Evolutionary conservation across 2,888 invertebrate genomes (phyloP).

Genomic region (Meteorus cinctellus): DNA sequence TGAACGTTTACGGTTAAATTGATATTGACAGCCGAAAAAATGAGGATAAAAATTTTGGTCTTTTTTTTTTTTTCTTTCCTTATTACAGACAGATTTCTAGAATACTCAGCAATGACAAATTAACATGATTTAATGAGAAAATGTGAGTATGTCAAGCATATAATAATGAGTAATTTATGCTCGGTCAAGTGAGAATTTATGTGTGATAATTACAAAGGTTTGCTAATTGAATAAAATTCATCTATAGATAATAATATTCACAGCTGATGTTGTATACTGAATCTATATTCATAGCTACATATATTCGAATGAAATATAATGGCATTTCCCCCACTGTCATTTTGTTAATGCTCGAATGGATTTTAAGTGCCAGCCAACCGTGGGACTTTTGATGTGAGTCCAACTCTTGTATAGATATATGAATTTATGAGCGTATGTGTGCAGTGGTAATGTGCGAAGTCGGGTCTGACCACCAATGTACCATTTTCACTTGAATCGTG

Average conservation of each 20-base stretch:
- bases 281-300: constrained; percentile 12
- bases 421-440: constrained; percentile 1
- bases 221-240: constrained; percentile 36
- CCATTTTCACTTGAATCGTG: constrained; percentile 31
- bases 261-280: neutral
- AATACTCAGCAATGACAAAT: neutral
- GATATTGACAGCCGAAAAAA: neutral
- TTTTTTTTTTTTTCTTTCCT: neutral
- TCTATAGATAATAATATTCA: constrained; percentile 28
- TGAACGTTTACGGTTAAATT: neutral
- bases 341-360: constrained; percentile 16
- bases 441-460: neutral
- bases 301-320: constrained; percentile 7
- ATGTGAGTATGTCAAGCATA: neutral
- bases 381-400: constrained; percentile 33
- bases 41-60: neutral
- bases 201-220: constrained; percentile 33
- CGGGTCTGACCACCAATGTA: constrained; percentile 28
- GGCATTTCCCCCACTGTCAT: neutral
- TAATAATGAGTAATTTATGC: neutral
- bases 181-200: constrained; percentile 2
- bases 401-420: neutral
- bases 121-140: neutral
- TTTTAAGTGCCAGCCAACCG: constrained; percentile 38
- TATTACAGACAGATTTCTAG: neutral